Evolutionary conservation across 2,113 vertebrate species (phyloP).

Genomic region (Australoheros scitulus): DNA sequence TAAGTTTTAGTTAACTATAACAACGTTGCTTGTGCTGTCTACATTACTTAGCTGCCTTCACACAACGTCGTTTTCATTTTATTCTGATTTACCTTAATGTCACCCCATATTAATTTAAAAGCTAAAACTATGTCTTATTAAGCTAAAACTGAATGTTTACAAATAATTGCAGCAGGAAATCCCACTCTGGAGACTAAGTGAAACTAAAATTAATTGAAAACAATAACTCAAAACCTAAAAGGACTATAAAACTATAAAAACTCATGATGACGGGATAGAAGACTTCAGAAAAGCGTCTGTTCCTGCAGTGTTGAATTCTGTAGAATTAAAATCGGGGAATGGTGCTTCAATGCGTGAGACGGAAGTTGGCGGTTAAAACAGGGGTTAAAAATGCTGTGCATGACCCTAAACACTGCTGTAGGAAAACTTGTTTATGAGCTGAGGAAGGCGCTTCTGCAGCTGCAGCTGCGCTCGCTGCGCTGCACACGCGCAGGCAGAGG

Average conservation of each 20-base stretch:
- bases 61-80: too few relatives aligned
- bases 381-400: too few relatives aligned
- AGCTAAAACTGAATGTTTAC: neutral
- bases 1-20: neutral
- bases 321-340: too few relatives aligned
- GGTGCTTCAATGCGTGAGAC: too few relatives aligned
- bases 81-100: neutral
- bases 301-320: too few relatives aligned
- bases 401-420: neutral
- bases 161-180: neutral
- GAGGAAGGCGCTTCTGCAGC: neutral
- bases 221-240: neutral
- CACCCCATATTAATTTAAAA: neutral
- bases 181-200: neutral
- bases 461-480: neutral
- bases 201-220: neutral
- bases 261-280: too few relatives aligned
- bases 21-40: neutral
- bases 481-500: slow-evolving; percentile 13
- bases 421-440: neutral
- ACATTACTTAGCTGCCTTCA: neutral
- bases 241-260: neutral
- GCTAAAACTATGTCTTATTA: neutral
- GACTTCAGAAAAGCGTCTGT: too few relatives aligned
- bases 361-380: too few relatives aligned